A percentile compares a stretch with the other conserved stretches of the same genome.
Conservation (phyloP, 2,888 invertebrate species). For the Oeneis ivallda region DNA sequence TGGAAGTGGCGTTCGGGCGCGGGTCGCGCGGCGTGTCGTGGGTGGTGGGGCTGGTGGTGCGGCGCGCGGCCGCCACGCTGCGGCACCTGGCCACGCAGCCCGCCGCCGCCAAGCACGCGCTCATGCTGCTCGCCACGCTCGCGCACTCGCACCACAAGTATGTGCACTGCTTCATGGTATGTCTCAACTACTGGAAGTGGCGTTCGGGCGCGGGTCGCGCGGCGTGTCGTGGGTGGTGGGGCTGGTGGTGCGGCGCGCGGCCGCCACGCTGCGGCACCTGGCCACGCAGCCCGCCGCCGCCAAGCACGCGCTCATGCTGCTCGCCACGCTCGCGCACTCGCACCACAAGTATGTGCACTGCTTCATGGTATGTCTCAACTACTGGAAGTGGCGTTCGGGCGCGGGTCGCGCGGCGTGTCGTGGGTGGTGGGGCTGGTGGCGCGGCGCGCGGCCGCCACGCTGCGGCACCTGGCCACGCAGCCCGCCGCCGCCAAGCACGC, state of each 20-base stretch:
- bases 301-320: conserved; percentile 55
- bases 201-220: conserved; percentile 62
- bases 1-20: conserved; percentile 65
- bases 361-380: conserved; percentile 46
- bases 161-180: not conserved
- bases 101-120: conserved; percentile 56
- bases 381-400: conserved; percentile 64
- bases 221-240: conserved; percentile 64
- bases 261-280: conserved; percentile 56
- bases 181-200: conserved; percentile 59
- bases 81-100: conserved; percentile 58
- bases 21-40: conserved; percentile 61
- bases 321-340: conserved; percentile 57
- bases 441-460: conserved; percentile 56
- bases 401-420: conserved; percentile 56
- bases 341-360: conserved; percentile 48
- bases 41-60: conserved; percentile 55
- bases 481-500: conserved; percentile 59
- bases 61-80: conserved; percentile 58
- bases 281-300: conserved; percentile 58
- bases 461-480: conserved; percentile 57
- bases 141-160: conserved; percentile 56
- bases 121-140: conserved; percentile 57
- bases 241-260: conserved; percentile 55
- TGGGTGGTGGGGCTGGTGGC: conserved; percentile 60